Evolutionary conservation across 1,140 invertebrate species (phyloP), one percentile per base, ranked within the genome.

Genomic region (Ganaspis sp.): DNA sequence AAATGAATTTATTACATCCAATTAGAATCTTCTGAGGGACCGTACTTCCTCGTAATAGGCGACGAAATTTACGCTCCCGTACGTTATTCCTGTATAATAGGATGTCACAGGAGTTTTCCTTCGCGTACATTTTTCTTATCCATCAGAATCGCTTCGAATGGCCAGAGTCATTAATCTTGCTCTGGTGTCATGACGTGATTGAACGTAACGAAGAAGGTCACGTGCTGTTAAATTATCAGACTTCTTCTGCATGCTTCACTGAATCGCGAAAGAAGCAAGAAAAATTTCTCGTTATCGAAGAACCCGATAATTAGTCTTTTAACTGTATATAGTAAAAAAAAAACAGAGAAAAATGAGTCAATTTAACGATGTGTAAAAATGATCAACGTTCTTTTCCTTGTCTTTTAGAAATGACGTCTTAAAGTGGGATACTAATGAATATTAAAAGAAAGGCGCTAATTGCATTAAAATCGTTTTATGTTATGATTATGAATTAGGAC

Each of bases 131-230:
- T 75, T 72, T 75, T 9, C 23, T 29, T 64, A 73, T 76, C 72
- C 34, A 75, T 72, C 77, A 80, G 73, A 34, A 75, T 26, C 29
- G 49, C 69, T 78, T 71, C 77, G 74, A 69, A 71, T 69, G 69
- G 72, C 64, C 49, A 72, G 73, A 70, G 58, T 72, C 80, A 86
- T 86, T 83, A 84, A 86, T 86, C 83, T 86, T 84, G 77, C 76
- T 82, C 75, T 75, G 73, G 77, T 75, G 80, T 81, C 77, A 64
- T 26, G 81, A 72, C 78, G 81, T 81, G 81, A 87, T 87, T 69
- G 78, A 80, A 83, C 75, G 76, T 84, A 84, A 84, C 82, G 80
- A 85, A 76, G 76, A 82, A 80, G 81, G 80, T 86, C 83, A 84
- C 80, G 84, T 83, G 83, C 81, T 72, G 78, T 73, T 69, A 84